phyloP scores from a whole-genome alignment of 2,797 vertebrate species.

The Chloroceryle inda region DNA sequence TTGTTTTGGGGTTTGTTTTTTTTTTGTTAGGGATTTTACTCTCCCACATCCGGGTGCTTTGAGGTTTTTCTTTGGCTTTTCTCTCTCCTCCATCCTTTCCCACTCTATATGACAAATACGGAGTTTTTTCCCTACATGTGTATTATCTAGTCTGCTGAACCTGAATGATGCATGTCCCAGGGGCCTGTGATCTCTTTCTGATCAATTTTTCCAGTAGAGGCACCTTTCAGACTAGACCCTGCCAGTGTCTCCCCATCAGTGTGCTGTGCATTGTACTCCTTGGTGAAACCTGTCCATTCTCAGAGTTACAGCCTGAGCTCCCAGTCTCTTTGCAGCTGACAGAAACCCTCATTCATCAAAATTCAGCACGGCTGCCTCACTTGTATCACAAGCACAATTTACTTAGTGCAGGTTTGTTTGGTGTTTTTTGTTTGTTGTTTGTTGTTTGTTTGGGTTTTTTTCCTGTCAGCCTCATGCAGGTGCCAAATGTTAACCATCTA shows the following conservation, averaged over 20 bases:
- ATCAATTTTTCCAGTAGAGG: neutral
- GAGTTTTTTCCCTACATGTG: neutral
- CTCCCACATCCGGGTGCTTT: neutral
- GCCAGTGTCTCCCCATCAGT: neutral
- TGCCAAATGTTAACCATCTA: neutral
- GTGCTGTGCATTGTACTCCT: neutral
- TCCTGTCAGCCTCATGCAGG: neutral
- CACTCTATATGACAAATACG: neutral
- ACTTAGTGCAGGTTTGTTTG: neutral
- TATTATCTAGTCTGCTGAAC: neutral
- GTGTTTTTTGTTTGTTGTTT: neutral
- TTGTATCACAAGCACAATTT: neutral
- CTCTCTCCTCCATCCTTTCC: neutral
- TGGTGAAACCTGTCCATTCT: neutral
- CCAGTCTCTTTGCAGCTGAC: neutral
- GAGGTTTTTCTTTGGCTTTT: neutral
- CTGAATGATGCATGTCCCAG: neutral
- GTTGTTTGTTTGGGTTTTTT: neutral
- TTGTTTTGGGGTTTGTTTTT: neutral
- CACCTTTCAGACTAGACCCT: neutral
- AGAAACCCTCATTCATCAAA: neutral
- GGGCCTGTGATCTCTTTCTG: neutral
- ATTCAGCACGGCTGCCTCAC: neutral
- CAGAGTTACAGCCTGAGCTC: neutral
- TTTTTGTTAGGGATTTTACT: neutral